Base-by-base conservation (phyloP, 2,113 vertebrate genomes). In the Chiloscyllium plagiosum region DNA sequence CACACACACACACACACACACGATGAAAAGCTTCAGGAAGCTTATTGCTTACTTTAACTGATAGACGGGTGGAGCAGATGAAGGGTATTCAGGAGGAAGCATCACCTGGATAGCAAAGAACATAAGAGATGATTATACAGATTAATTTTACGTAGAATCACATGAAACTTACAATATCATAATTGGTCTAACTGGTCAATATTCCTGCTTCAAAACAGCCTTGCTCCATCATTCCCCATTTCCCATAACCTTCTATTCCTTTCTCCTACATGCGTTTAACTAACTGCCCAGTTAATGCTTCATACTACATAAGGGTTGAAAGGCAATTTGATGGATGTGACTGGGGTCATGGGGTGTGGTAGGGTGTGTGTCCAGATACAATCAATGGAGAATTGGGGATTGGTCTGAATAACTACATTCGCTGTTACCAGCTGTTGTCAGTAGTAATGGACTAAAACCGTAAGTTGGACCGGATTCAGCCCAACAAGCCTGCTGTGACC, bases 21-120 rank as follows among this genome's bases (percentile, higher is more conserved):
- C n/a, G n/a, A n/a, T 61, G 4, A 12, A 61, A 61, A 61, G 56
- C 56, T 61, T 61, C 56, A 26, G 69, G 20, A 29, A 66, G 92
- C 96, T 96, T 96, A 70, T 95, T 93, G 97, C 98, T 98, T 98
- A 99, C 99, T 99, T 99, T 96, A 99, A 97, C 50, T 99, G 99
- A 97, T 99, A 99, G 96, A 99, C 97, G 83, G 99, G 99, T 70
- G 99, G 99, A 6, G 99, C 98, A 96, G 98, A 61, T 93, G 97
- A 97, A 86, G 99, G 99, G 96, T 99, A 99, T 96, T 99, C 98
- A 95, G 97, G 96, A 0, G 98, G 99, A 69, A 99, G 97, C 97
- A 99, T 98, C 96, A 99, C 98, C 99, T 99, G 29, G 96, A 61
- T 56, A 13, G 52, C 96, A 97, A 96, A 87, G 96, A 96, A 96